Percentiles rank a stretch among this genome's conserved stretches.
Evolutionary conservation across 1,140 invertebrate genomes (phyloP).

Genomic region (Drosophila sproati): DNA sequence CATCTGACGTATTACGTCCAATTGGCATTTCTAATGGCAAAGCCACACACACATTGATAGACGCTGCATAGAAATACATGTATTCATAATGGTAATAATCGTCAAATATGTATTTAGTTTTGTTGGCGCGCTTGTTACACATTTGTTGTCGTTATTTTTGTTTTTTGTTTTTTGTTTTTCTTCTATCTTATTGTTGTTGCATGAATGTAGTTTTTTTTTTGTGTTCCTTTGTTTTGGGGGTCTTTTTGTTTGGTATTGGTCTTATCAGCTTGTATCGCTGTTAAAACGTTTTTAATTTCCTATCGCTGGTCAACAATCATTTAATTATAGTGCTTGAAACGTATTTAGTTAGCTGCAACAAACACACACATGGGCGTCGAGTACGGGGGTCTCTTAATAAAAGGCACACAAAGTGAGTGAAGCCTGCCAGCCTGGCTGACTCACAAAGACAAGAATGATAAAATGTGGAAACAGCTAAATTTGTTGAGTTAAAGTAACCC

Average conservation of each 20-base stretch:
- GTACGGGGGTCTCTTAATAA: no score
- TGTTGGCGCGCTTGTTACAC: constrained; percentile 72
- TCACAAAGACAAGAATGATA: background rate
- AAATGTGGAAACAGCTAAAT: background rate
- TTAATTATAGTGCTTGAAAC: constrained; percentile 74
- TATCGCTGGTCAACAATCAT: constrained; percentile 68
- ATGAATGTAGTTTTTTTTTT: constrained; percentile 14
- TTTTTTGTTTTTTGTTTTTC: background rate
- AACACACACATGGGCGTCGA: constrained; percentile 19
- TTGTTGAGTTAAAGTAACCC: no score
- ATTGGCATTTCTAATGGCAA: constrained; percentile 78
- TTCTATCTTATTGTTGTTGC: background rate
- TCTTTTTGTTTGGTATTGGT: constrained; percentile 13
- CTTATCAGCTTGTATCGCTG: constrained; percentile 73
- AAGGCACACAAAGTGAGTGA: background rate
- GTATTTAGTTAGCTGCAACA: constrained; percentile 48
- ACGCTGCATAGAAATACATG: constrained; percentile 34
- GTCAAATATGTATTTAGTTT: constrained; percentile 59
- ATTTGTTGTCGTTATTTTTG: constrained; percentile 19
- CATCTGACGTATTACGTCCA: constrained; percentile 79
- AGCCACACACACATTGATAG: constrained; percentile 30
- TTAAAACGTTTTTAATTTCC: constrained; percentile 79
- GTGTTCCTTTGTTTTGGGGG: constrained; percentile 31
- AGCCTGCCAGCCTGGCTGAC: background rate
- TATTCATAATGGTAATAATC: constrained; percentile 48